Conservation (phyloP, 2,797 vertebrate species). For the Notolabrus celidotus region DNA sequence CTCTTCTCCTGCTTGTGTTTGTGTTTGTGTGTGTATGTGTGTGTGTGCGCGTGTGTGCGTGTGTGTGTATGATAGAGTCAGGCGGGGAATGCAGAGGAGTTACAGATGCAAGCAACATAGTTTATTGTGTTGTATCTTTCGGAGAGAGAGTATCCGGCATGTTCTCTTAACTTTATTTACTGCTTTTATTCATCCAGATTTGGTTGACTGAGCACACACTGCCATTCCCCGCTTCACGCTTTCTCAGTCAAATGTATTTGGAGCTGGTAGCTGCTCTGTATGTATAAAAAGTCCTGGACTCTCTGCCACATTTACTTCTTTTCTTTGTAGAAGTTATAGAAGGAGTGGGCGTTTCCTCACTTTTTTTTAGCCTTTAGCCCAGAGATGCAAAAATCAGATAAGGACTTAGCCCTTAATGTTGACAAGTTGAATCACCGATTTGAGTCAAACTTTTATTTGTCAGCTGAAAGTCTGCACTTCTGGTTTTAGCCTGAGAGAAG, state of each 20-base stretch:
- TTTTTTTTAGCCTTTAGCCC: background rate
- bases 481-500: background rate
- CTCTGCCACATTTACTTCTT: conserved; percentile 29
- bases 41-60: no score
- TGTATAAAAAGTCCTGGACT: conserved; percentile 12
- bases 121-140: conserved; percentile 42
- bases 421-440: background rate
- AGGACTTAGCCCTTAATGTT: background rate
- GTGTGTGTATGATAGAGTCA: conserved; percentile 19
- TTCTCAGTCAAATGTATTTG: conserved; percentile 37
- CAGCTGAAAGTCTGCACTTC: background rate
- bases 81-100: conserved; percentile 50
- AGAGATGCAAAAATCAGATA: background rate
- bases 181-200: conserved; percentile 47
- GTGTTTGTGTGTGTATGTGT: conserved; percentile 13
- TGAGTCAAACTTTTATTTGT: background rate
- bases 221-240: conserved; percentile 23
- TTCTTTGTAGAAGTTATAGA: conserved; percentile 18
- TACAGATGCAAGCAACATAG: conserved; percentile 47
- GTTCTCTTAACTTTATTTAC: conserved; percentile 43
- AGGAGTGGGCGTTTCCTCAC: conserved; percentile 14
- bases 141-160: conserved; percentile 9
- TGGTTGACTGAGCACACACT: conserved; percentile 54
- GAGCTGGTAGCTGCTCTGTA: conserved; percentile 21
- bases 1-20: conserved; percentile 28